These are phyloP conservation scores for Cyphomyrmex costatus DNA, from an alignment of 1,140 invertebrate species.

Conservation along the genomic window DNA sequence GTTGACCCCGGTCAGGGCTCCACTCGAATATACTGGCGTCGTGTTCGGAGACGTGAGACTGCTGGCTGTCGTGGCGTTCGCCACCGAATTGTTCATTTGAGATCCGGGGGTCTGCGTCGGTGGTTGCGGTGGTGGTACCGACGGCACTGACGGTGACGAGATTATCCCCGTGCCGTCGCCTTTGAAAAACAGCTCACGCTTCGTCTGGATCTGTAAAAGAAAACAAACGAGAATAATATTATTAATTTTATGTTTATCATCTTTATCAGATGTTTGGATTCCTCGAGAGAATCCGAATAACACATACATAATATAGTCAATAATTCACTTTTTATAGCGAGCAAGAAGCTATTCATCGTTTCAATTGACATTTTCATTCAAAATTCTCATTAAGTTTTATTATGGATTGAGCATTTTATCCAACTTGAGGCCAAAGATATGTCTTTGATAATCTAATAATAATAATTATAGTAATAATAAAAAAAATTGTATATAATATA, in stretches of 20 bases:
- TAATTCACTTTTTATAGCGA: background rate
- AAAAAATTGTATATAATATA: background rate
- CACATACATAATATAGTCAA: too few relatives aligned
- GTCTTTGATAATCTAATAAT: background rate
- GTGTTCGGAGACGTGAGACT: slow-evolving; percentile 77
- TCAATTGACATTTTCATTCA: background rate
- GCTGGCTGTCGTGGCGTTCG: slow-evolving; percentile 85
- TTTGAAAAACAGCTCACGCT: slow-evolving; percentile 93
- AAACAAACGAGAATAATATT: background rate
- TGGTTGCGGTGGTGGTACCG: slow-evolving; percentile 86
- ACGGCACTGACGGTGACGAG: slow-evolving; percentile 85
- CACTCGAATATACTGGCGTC: slow-evolving; percentile 72
- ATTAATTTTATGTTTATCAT: background rate
- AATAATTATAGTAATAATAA: background rate
- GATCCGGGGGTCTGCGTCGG: slow-evolving; percentile 86
- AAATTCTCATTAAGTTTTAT: background rate
- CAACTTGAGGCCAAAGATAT: background rate
- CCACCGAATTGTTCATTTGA: slow-evolving; percentile 83
- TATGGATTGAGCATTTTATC: background rate
- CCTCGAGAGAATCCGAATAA: background rate
- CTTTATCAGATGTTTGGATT: background rate
- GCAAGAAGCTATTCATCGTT: background rate
- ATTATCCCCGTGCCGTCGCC: slow-evolving; percentile 84
- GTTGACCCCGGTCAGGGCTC: slow-evolving; percentile 84
- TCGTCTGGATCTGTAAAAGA: slow-evolving; percentile 90